Percentiles rank a stretch among this genome's conserved stretches.
These are phyloP conservation scores for Xanthorhoe spadicearia DNA, from an alignment of 2,888 invertebrate species.

Conservation along the genomic window DNA sequence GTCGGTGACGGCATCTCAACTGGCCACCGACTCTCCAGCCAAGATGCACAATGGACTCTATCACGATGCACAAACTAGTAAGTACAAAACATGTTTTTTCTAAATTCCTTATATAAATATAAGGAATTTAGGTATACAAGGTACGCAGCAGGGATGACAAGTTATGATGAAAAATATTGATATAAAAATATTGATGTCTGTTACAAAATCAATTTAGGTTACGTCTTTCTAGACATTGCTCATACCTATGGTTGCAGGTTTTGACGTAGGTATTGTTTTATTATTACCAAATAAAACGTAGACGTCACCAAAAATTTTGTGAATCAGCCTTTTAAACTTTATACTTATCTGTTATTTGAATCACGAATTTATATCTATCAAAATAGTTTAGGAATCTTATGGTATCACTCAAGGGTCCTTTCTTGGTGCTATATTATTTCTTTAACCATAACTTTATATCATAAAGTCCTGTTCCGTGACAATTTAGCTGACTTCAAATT, in stretches of 20 bases:
- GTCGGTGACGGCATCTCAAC: constrained; percentile 95
- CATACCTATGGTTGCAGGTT: constrained; percentile 1
- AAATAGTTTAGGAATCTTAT: neutral
- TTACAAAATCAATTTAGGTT: neutral
- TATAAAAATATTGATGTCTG: neutral
- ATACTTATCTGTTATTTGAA: neutral
- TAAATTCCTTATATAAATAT: too few species aligned
- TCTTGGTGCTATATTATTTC: constrained; percentile 19
- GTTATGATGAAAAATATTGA: too few species aligned
- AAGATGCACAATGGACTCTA: constrained; percentile 92
- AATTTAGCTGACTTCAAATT: constrained; percentile 3
- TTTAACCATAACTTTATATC: neutral
- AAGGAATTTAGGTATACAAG: too few species aligned
- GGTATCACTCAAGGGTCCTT: constrained; percentile 34
- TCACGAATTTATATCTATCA: too few species aligned
- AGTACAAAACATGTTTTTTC: constrained; percentile 49
- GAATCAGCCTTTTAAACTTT: neutral
- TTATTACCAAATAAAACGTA: too few species aligned
- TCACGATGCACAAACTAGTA: constrained; percentile 87
- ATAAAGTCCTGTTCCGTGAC: neutral
- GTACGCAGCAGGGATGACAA: too few species aligned
- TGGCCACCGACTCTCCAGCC: constrained; percentile 95
- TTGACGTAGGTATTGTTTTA: too few species aligned
- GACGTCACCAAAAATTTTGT: neutral
- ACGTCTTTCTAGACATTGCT: neutral